A percentile compares a stretch with the other conserved stretches of the same genome.
Conservation (phyloP, 2,888 invertebrate genomes). For the Pristionchus mayeri region DNA sequence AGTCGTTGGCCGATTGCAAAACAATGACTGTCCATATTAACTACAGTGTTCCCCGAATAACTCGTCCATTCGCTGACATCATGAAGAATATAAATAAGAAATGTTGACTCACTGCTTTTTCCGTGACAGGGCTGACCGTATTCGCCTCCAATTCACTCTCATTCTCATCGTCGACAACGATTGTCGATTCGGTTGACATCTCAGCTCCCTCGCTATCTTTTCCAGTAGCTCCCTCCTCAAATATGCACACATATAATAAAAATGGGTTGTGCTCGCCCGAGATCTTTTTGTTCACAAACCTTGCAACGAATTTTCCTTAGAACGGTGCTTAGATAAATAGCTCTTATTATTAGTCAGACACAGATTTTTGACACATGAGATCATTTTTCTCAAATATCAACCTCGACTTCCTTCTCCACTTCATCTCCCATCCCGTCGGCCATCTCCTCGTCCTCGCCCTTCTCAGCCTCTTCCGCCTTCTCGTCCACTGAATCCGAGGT, state of each 20-base stretch:
- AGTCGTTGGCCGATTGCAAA: too few relatives aligned
- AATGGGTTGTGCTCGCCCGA: too few relatives aligned
- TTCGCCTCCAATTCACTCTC: slow-evolving; percentile 24
- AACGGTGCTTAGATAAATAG: too few relatives aligned
- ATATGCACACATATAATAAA: too few relatives aligned
- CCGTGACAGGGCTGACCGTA: slow-evolving; percentile 2
- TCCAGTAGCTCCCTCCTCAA: background rate
- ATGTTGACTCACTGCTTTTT: background rate
- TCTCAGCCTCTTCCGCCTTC: slow-evolving; percentile 26
- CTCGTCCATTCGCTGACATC: too few relatives aligned
- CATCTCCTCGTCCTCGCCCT: slow-evolving; percentile 15
- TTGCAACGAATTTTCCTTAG: too few relatives aligned
- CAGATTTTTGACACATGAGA: too few relatives aligned
- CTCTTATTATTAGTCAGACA: too few relatives aligned
- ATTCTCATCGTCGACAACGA: slow-evolving; percentile 40
- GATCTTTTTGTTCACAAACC: too few relatives aligned
- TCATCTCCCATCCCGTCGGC: slow-evolving; percentile 14
- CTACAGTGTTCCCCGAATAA: too few relatives aligned
- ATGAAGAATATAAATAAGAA: background rate
- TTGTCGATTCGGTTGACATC: slow-evolving; percentile 5
- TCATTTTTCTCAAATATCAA: too few relatives aligned
- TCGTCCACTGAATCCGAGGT: background rate
- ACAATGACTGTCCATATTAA: too few relatives aligned
- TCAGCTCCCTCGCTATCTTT: slow-evolving; percentile 32
- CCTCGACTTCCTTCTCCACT: background rate